phyloP scores from a whole-genome alignment of 1,140 invertebrate genomes.

The Eurytemora carolleeae region DNA sequence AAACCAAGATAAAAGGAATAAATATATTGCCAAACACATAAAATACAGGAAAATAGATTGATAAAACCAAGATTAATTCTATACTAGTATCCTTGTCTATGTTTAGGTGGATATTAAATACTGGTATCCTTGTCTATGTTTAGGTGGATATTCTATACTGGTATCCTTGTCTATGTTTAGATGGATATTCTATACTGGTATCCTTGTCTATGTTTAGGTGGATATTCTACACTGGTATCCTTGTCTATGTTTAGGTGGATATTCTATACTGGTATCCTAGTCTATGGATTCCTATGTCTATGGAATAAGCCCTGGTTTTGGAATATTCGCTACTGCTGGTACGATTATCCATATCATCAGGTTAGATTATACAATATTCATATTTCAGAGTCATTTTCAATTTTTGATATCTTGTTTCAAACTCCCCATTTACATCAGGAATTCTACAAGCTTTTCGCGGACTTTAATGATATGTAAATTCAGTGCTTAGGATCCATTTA shows the following conservation, averaged over 20 bases:
- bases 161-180: background rate
- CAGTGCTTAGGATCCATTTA: no score
- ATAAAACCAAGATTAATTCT: no score
- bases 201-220: background rate
- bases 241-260: background rate
- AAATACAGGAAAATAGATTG: no score
- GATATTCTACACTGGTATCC: background rate
- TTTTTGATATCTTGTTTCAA: no score
- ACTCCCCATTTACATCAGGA: no score
- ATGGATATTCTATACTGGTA: background rate
- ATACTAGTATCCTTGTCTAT: background rate
- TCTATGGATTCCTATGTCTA: slow-evolving; percentile 53
- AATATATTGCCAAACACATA: no score
- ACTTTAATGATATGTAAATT: no score
- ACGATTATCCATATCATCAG: slow-evolving; percentile 33
- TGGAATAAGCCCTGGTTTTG: slow-evolving; percentile 89
- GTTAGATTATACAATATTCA: no score
- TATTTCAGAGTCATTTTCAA: no score
- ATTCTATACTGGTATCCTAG: slow-evolving; percentile 1
- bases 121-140: background rate
- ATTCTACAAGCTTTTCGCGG: no score
- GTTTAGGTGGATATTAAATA: background rate
- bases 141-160: background rate
- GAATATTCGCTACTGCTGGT: slow-evolving; percentile 78
- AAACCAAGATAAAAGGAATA: no score